A percentile compares a stretch with the other conserved stretches of the same genome.
Evolutionary conservation across 2,113 vertebrate species (phyloP).

Genomic region (Erythrocercus mccallii): DNA sequence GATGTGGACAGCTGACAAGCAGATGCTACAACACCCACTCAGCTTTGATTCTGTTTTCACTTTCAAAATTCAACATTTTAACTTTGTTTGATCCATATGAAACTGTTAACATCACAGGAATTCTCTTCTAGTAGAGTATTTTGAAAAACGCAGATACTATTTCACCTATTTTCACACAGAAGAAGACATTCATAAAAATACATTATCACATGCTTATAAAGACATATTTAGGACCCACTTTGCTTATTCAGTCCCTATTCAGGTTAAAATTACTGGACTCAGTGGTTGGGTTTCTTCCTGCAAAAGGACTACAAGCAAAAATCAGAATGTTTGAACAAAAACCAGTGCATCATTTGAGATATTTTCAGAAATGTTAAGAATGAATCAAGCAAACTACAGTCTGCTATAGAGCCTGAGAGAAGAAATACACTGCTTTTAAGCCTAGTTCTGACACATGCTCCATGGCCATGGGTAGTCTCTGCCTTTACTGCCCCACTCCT

Average conservation of each 20-base stretch:
- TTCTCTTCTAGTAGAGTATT: background rate
- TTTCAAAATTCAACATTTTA: background rate
- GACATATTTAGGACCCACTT: background rate
- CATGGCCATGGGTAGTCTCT: background rate
- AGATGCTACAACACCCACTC: background rate
- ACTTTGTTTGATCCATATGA: background rate
- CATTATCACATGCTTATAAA: background rate
- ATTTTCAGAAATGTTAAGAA: background rate
- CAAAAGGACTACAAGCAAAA: background rate
- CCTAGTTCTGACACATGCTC: background rate
- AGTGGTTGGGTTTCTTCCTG: background rate
- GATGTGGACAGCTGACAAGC: background rate
- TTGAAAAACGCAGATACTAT: background rate
- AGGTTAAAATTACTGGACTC: background rate
- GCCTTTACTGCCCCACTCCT: background rate
- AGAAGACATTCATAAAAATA: background rate
- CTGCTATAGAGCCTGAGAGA: background rate
- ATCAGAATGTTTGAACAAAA: background rate
- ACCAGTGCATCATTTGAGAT: background rate
- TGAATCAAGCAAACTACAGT: background rate
- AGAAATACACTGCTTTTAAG: background rate
- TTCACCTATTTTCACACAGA: background rate
- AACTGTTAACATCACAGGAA: background rate
- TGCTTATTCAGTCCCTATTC: background rate
- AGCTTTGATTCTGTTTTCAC: background rate